Evolutionary conservation across 2,797 vertebrate species (phyloP).

Genomic region (Otus scops): DNA sequence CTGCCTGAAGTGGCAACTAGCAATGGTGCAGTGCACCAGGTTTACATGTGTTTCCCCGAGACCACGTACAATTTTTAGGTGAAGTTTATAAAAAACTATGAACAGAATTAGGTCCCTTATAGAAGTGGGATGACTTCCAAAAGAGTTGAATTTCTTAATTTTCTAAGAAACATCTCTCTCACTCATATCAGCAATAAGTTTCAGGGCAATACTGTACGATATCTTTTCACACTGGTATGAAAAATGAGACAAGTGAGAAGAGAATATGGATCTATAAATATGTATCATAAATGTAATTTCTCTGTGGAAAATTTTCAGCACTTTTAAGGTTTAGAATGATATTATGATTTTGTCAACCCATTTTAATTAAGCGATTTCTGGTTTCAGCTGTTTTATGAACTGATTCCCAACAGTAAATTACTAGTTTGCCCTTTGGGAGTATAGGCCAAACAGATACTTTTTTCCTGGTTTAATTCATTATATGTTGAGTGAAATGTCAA

Average conservation of each 20-base stretch:
- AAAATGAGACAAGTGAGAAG: neutral
- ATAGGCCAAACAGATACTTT: slow-evolving; percentile 42
- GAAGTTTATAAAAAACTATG: neutral
- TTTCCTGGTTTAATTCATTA: slow-evolving; percentile 53
- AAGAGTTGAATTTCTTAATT: neutral
- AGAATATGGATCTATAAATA: neutral
- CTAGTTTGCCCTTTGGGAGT: slow-evolving; percentile 28
- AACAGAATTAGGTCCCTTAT: neutral
- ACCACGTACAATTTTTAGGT: neutral
- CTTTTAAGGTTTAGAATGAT: slow-evolving; percentile 28
- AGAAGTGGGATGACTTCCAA: neutral
- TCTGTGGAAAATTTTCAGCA: slow-evolving; percentile 7
- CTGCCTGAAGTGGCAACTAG: neutral
- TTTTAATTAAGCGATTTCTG: slow-evolving; percentile 50
- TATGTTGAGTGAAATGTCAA: slow-evolving; percentile 58
- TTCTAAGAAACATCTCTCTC: neutral
- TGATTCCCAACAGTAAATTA: slow-evolving; percentile 38
- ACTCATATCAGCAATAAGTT: neutral
- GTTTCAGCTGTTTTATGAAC: slow-evolving; percentile 34
- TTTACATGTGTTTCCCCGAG: neutral
- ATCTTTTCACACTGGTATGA: neutral
- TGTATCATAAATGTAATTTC: slow-evolving; percentile 7
- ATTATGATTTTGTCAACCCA: slow-evolving; percentile 2
- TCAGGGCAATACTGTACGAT: neutral
- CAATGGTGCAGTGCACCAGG: neutral